Base-by-base conservation (phyloP, 2,113 vertebrate genomes). In the Spizaetus ornatus region DNA sequence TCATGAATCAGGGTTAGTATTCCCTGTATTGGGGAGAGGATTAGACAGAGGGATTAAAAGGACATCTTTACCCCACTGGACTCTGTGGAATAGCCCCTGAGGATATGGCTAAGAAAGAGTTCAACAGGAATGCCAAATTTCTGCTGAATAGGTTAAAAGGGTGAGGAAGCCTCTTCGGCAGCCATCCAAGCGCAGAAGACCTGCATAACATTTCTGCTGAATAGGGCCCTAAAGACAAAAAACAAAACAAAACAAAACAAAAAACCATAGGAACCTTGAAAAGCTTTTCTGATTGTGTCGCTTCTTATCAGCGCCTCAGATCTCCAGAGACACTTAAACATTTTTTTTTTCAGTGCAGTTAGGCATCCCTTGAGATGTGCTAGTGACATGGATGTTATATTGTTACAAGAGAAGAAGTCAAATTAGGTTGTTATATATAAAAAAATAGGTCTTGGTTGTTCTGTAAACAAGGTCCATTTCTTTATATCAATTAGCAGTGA, bases 91-190 rank as follows among this genome's bases (percentile, higher is more conserved):
- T 97, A 97, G 97, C 97, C 97, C 97, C 97, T 97, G 96, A 97
- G 97, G 96, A 98, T 97, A 96, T 97, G 97, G 96, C 95, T 98
- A 97, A 97, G 97, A 97, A 98, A 98, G 96, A 94, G 97, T 94
- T 97, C 96, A 98, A 98, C 97, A 97, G 97, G 96, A 97, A 98
- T 97, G 97, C 97, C 97, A 97, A 95, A 98, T 98, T 97, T 98
- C 97, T 98, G 97, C 97, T 97, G 97, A 97, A 98, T 98, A 98
- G 97, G 96, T 97, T 97, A 98, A 97, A 98, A 97, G 96, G 95
- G 97, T 98, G 97, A 97, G 97, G 97, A 98, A 98, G 93, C 97
- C 97, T 98, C 97, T 98, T 98, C 97, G 97, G 97, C 97, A 98
- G 97, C 95, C 97, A 97, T 98, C 97, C 96, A 98, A 97, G 95